Evolutionary conservation across 2,797 vertebrate species (phyloP).

Genomic region (Hippopotamyrus pictus): DNA sequence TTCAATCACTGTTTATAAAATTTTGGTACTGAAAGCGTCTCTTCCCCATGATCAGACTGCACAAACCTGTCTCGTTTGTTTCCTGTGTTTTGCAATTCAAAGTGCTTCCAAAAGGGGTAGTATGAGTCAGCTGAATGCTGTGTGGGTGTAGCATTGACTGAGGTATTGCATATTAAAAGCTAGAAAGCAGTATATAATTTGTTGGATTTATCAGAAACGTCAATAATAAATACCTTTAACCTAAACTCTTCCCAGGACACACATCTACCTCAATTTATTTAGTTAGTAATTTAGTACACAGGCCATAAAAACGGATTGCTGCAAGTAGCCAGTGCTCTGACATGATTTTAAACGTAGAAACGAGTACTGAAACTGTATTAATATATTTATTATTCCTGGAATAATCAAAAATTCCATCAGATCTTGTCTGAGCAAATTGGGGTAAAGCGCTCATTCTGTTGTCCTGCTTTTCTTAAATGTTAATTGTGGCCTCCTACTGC

Average conservation of each 20-base stretch:
- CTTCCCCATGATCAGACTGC: not conserved
- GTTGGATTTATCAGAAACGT: conserved; percentile 14
- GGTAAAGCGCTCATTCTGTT: conserved; percentile 34
- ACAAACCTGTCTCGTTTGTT: not conserved
- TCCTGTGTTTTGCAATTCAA: conserved; percentile 2
- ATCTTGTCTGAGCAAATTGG: conserved; percentile 56
- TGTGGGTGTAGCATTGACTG: conserved; percentile 8
- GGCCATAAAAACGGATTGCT: conserved; percentile 39
- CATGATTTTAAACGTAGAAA: conserved; percentile 47
- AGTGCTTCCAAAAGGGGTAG: not conserved
- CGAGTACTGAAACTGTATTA: conserved; percentile 21
- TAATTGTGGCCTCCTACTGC: conserved; percentile 42
- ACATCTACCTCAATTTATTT: conserved; percentile 27
- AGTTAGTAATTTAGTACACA: conserved; percentile 41
- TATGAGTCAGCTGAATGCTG: not conserved
- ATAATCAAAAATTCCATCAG: conserved; percentile 61
- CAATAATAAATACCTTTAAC: conserved; percentile 21
- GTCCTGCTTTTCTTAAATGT: conserved; percentile 58
- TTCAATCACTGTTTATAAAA: not conserved
- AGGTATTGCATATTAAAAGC: not conserved
- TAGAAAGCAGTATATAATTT: not conserved
- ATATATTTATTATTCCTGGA: conserved; percentile 48
- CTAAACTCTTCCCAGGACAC: conserved; percentile 10
- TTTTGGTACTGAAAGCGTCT: not conserved
- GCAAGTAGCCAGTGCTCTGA: conserved; percentile 37